Percentiles rank a stretch among this genome's conserved stretches.
Evolutionary conservation across 2,113 vertebrate genomes (phyloP).

Genomic region (Lagopus leucura): DNA sequence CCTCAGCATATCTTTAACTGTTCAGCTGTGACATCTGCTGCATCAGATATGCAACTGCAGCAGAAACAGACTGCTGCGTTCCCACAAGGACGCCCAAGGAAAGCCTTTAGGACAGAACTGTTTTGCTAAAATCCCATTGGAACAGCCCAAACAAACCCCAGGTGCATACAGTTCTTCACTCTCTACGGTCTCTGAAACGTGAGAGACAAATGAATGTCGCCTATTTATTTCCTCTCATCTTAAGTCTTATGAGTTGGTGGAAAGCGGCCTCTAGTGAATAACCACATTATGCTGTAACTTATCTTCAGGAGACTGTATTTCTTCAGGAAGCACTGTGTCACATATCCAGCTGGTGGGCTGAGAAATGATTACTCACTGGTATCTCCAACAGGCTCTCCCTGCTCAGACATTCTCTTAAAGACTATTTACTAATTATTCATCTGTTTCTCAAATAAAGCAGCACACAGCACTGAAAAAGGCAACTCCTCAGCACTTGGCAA

Average conservation of each 20-base stretch:
- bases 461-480: background rate
- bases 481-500: background rate
- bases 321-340: background rate
- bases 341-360: background rate
- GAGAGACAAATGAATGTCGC: conserved; percentile 16
- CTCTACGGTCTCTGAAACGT: background rate
- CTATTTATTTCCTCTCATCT: conserved; percentile 4
- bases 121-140: background rate
- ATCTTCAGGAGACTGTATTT: background rate
- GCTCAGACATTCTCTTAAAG: background rate
- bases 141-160: background rate
- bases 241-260: background rate
- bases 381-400: background rate
- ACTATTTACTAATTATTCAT: background rate
- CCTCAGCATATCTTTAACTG: background rate
- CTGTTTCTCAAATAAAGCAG: background rate
- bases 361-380: background rate
- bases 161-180: background rate
- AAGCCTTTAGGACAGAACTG: background rate
- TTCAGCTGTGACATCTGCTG: conserved; percentile 65
- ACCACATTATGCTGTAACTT: fast-evolving
- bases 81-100: fast-evolving
- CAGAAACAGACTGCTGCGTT: background rate
- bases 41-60: conserved; percentile 27
- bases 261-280: background rate